Evolutionary conservation across 1,140 invertebrate genomes (phyloP).

Genomic region (Drosophila sp.): DNA sequence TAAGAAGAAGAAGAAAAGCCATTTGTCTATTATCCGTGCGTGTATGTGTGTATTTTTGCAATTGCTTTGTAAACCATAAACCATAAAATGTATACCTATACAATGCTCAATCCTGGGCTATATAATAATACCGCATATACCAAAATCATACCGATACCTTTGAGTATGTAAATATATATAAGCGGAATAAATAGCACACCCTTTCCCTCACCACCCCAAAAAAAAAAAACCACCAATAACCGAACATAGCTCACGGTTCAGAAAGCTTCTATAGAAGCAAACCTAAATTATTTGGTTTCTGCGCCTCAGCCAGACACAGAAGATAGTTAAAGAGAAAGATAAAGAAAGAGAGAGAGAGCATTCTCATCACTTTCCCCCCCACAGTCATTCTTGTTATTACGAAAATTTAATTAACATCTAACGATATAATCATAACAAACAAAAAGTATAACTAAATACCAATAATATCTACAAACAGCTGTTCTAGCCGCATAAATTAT

Average conservation of each 20-base stretch:
- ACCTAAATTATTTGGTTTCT: constrained; percentile 12
- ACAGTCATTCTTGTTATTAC: constrained; percentile 69
- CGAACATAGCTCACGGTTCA: not conserved
- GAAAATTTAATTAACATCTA: constrained; percentile 32
- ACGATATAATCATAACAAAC: constrained; percentile 44
- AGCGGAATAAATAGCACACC: constrained; percentile 11
- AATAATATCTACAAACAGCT: constrained; percentile 44
- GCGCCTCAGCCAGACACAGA: not conserved
- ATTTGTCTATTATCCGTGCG: constrained; percentile 53
- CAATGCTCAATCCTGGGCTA: constrained; percentile 10
- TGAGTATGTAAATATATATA: constrained; percentile 49
- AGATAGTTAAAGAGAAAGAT: constrained; percentile 5
- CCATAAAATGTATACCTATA: constrained; percentile 21
- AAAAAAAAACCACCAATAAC: constrained; percentile 9
- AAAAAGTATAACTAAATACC: constrained; percentile 23
- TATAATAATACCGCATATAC: constrained; percentile 33
- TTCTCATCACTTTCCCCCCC: constrained; percentile 24
- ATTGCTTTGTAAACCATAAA: constrained; percentile 33
- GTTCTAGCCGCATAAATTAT: constrained; percentile 53
- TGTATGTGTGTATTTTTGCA: constrained; percentile 15
- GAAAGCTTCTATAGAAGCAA: not conserved
- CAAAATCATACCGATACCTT: constrained; percentile 41
- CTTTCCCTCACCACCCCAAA: too few species aligned
- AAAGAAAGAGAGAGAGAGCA: constrained; percentile 4
- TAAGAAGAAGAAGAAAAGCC: constrained; percentile 3